phyloP scores from a whole-genome alignment of 2,888 invertebrate genomes.

The Tinea semifulvella region DNA sequence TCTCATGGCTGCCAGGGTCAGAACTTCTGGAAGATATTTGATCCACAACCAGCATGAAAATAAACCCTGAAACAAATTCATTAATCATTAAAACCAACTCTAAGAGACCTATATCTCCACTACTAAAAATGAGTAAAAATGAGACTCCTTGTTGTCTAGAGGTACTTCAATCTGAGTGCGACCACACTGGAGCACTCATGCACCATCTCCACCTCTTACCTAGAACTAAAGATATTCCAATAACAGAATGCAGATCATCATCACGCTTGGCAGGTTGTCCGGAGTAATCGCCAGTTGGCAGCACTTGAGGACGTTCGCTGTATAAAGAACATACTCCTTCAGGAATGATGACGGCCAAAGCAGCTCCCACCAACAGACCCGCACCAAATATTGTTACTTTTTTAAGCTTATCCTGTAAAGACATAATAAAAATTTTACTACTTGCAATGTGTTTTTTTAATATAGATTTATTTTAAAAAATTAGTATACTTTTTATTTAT shows the following conservation, averaged over 20 bases:
- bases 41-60: slow-evolving; percentile 97
- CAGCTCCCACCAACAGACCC: slow-evolving; percentile 96
- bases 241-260: slow-evolving; percentile 77
- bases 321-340: slow-evolving; percentile 93
- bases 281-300: slow-evolving; percentile 44
- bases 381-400: slow-evolving; percentile 96
- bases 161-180: too few relatives aligned
- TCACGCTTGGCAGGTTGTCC: slow-evolving; percentile 42
- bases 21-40: slow-evolving; percentile 71
- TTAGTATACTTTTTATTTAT: too few relatives aligned
- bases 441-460: too few relatives aligned
- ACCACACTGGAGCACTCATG: too few relatives aligned
- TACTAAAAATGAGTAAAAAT: too few relatives aligned
- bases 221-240: slow-evolving; percentile 91
- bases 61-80: slow-evolving; percentile 75
- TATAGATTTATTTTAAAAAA: too few relatives aligned
- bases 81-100: neutral
- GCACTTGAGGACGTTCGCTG: slow-evolving; percentile 40
- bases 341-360: slow-evolving; percentile 96
- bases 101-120: too few relatives aligned
- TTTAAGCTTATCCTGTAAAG: slow-evolving; percentile 94
- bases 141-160: too few relatives aligned
- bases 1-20: slow-evolving; percentile 71
- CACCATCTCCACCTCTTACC: slow-evolving; percentile 64
- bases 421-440: too few relatives aligned